Conservation (phyloP, 2,888 invertebrate species). For the Diarsia dahlii region DNA sequence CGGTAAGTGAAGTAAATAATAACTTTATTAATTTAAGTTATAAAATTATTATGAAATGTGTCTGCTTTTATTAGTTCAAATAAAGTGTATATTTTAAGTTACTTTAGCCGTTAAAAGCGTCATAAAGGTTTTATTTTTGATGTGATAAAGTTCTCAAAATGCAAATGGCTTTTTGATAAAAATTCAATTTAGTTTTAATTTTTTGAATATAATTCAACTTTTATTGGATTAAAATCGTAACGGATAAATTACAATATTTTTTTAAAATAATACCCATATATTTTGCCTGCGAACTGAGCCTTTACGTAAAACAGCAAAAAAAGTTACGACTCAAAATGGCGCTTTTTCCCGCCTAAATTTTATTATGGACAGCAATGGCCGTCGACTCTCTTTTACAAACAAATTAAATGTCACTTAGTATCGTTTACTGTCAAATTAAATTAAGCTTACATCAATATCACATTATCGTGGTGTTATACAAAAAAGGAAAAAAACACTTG, state of each 20-base stretch:
- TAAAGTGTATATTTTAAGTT: constrained; percentile 41
- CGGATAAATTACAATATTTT: not conserved
- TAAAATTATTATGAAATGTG: constrained; percentile 44
- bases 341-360: constrained; percentile 34
- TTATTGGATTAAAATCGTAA: not conserved
- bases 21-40: constrained; percentile 38
- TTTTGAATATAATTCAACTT: not conserved
- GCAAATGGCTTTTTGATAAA: not conserved
- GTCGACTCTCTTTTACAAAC: constrained; percentile 48
- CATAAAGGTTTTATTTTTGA: constrained; percentile 32
- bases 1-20: constrained; percentile 45
- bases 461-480: constrained; percentile 16
- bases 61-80: constrained; percentile 37
- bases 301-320: not conserved
- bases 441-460: constrained; percentile 69
- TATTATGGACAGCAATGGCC: constrained; percentile 18
- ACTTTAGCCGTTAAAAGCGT: constrained; percentile 21
- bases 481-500: not conserved
- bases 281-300: not conserved
- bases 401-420: constrained; percentile 67
- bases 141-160: not conserved
- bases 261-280: not conserved
- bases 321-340: constrained; percentile 16
- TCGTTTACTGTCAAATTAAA: constrained; percentile 69
- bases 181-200: not conserved